Evolutionary conservation across 2,113 vertebrate genomes (phyloP), one percentile per base, ranked within the genome.

Genomic region (Lathamus discolor): DNA sequence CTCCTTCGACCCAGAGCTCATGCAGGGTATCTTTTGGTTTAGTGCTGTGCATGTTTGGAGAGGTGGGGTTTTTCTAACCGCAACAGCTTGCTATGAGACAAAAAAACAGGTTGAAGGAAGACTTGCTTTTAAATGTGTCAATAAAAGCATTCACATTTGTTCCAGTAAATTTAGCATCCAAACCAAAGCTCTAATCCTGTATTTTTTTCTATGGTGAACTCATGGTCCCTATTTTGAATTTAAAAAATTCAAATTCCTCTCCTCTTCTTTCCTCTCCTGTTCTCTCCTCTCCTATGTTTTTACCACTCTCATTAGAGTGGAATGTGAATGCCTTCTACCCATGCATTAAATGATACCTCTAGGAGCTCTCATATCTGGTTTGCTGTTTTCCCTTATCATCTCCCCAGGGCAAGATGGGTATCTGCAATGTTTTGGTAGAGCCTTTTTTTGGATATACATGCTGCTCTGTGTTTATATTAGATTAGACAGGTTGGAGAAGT

Each of bases 401-500:
- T 93, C 76, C 48, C n/a, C 37, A 37, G 35, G 66, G 90, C 64
- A 88, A 90, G 95, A 94, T 90, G 51, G 22, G 61, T 90, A 90
- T 95, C 88, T 86, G 63, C 48, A 48, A 48, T 66, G 44, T 84
- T 91, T 92, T 83, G 6, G 1, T 70, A 75, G 64, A 95, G 51
- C 22, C 1, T 63, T 70, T 83, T 93, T 94, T 86, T 48, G 81
- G 90, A 55, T 29, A 37, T 70, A 78, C 48, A 64, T 37, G 39
- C 64, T 88, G 88, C 12, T 95, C 73, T 51, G 11, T 77, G 93
- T 94, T 95, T 77, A 22, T 70, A 70, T 72, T 55, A 90, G 64
- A 75, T 81, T 39, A 63, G 83, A 51, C 80, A 95, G 83, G 83
- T 55, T 78, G 88, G 95, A 94, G 81, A 80, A 92, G 51, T 64